phyloP scores from a whole-genome alignment of 2,797 vertebrate genomes.

The Apogon talboti region DNA sequence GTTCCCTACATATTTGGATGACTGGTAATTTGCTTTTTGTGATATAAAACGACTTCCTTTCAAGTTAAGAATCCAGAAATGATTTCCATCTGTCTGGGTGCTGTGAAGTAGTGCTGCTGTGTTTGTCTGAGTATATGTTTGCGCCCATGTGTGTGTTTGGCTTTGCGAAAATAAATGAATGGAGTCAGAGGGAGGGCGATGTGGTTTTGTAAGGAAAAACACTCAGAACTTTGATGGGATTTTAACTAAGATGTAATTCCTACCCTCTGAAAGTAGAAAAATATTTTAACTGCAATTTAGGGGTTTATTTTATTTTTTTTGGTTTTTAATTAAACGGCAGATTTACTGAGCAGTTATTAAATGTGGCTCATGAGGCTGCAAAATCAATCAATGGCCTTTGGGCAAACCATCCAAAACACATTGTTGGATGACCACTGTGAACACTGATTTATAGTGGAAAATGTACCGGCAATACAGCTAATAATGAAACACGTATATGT shows the following conservation, averaged over 20 bases:
- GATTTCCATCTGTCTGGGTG: slow-evolving; percentile 67
- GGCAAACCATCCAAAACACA: slow-evolving; percentile 8
- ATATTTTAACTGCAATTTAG: slow-evolving; percentile 2
- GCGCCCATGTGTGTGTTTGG: slow-evolving; percentile 25
- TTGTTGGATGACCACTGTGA: slow-evolving; percentile 8
- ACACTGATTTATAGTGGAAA: slow-evolving; percentile 2
- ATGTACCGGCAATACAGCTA: slow-evolving; percentile 9
- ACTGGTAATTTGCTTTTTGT: slow-evolving; percentile 80
- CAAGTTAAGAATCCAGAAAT: slow-evolving; percentile 80
- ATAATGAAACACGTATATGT: slow-evolving; percentile 15
- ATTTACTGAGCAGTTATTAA: slow-evolving; percentile 13
- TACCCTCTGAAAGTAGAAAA: not conserved
- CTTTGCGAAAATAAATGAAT: slow-evolving; percentile 20
- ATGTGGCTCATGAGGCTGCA: not conserved
- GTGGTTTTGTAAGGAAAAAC: slow-evolving; percentile 19
- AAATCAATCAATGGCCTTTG: slow-evolving; percentile 9
- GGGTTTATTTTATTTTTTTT: slow-evolving; percentile 9
- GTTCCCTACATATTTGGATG: slow-evolving; percentile 80
- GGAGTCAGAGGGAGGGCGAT: slow-evolving; percentile 36
- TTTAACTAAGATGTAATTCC: slow-evolving; percentile 2
- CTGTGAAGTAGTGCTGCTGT: slow-evolving; percentile 37
- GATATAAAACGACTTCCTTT: slow-evolving; percentile 78
- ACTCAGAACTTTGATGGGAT: slow-evolving; percentile 3
- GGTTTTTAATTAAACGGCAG: slow-evolving; percentile 19
- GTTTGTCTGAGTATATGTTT: slow-evolving; percentile 30